Base-by-base conservation (phyloP, 2,797 vertebrate genomes). In the Hoplostethus mediterraneus region DNA sequence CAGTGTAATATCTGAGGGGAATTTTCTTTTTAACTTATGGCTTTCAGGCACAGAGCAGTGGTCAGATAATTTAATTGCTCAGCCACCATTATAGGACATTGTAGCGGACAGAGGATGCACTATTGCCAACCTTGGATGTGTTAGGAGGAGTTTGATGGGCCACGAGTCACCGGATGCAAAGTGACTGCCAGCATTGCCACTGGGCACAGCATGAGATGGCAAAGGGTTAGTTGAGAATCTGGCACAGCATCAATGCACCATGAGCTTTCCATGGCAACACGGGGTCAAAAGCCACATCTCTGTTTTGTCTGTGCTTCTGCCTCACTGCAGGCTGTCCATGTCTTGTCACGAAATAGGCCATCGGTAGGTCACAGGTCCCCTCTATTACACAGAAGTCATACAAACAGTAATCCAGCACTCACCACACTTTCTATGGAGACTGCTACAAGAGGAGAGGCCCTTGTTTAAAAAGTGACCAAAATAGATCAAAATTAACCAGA, bases 41-140 rank as follows among this genome's bases (percentile, higher is more conserved):
- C 66, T 77, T 47, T 58, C 21, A 38, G 59, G 73, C 52, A 42
- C 66, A 61, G 55, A 33, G 74, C 69, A 62, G 61, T 59, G 21
- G 61, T 67, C 69, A 56, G 53, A 75, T 78, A 66, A 66, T 64
- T 28, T 61, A 76, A 65, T 54, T 53, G 4, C 61, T 71, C 59
- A 8, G 45, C 55, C 5, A 5, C 49, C 12, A 0, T 14, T 30
- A 55, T 33, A 12, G 25, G 14, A 30, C 6, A 68, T 40, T 54
- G 5, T 25, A 17, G 14, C 38, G 30, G 65, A 70, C 73, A 71
- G 66, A 63, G 58, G 55, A 56, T 42, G 13, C 71, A 40, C 52
- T 77, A 73, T 81, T n/a, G 48, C 71, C 59, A 54, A 36, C 54
- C 51, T 61, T 14, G 17, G 58, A 17, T 36, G 28, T 44, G 13